These are phyloP conservation scores for Tapirus terrestris DNA, from an alignment of 2,113 vertebrate genomes.

Conservation along the genomic window DNA sequence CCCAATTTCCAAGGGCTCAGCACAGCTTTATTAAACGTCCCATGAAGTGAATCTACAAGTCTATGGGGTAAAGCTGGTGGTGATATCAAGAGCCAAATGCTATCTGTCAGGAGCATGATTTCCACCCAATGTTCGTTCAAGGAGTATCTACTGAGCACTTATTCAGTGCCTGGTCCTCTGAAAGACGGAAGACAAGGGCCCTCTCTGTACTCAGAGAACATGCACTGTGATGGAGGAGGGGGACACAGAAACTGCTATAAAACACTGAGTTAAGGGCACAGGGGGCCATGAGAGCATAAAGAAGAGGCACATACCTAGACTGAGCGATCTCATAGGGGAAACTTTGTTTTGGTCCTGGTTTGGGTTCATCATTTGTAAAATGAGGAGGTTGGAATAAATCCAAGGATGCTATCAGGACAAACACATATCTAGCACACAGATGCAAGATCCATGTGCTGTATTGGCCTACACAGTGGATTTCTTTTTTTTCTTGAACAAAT, in stretches of 20 bases:
- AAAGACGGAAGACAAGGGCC: neutral
- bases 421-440: neutral
- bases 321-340: neutral
- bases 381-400: neutral
- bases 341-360: neutral
- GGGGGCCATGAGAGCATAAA: neutral
- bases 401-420: neutral
- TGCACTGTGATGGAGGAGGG: neutral
- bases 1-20: neutral
- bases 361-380: neutral
- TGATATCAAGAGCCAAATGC: neutral
- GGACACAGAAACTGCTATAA: neutral
- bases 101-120: neutral
- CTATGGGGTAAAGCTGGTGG: neutral
- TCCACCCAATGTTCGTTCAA: neutral
- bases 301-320: neutral
- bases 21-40: neutral
- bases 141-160: neutral
- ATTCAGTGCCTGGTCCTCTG: neutral
- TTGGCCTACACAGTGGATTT: neutral
- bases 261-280: neutral
- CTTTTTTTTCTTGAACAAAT: neutral
- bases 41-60: neutral
- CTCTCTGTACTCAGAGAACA: neutral
- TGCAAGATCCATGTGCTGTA: neutral